phyloP scores from a whole-genome alignment of 1,140 invertebrate species.

The Schlechtendalia chinensis region DNA sequence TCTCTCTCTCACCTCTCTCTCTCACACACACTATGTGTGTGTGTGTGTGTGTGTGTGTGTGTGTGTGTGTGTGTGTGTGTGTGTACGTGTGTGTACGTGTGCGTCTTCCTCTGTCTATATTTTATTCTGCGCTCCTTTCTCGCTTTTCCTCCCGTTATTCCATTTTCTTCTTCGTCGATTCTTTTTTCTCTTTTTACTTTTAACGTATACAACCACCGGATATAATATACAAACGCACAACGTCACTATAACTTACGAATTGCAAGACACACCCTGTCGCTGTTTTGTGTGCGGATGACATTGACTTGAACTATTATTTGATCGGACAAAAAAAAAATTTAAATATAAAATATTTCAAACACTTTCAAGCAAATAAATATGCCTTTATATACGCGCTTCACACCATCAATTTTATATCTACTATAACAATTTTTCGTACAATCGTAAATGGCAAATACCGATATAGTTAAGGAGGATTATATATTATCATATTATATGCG shows the following conservation, averaged over 20 bases:
- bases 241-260: not conserved
- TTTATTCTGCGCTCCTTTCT: too few species aligned
- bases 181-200: constrained; percentile 15
- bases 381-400: not conserved
- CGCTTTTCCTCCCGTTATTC: not conserved
- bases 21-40: not conserved
- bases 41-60: too few species aligned
- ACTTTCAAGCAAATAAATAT: not conserved
- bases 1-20: too few species aligned
- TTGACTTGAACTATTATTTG: too few species aligned
- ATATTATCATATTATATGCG: not conserved
- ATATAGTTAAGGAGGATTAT: not conserved
- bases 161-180: not conserved
- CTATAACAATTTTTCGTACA: not conserved
- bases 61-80: too few species aligned
- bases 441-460: not conserved
- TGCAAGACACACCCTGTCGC: constrained; percentile 25
- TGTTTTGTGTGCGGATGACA: not conserved
- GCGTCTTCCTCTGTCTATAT: not conserved
- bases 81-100: too few species aligned
- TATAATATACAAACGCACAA: not conserved
- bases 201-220: too few species aligned
- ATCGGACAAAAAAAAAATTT: not conserved
- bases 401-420: not conserved
- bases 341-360: constrained; percentile 2